Evolutionary conservation across 2,888 invertebrate genomes (phyloP).

Genomic region (Diadromus collaris): DNA sequence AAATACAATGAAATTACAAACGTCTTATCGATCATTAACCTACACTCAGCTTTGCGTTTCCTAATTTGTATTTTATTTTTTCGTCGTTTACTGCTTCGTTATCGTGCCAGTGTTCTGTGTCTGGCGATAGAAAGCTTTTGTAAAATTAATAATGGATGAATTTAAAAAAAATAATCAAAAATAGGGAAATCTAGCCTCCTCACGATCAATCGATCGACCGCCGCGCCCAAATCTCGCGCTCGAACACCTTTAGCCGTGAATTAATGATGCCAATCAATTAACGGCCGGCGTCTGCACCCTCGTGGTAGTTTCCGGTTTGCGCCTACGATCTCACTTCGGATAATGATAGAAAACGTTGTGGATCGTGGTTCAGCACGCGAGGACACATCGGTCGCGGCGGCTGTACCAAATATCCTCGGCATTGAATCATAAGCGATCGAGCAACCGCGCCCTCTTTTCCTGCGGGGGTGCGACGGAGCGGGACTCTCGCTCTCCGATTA

Average conservation of each 20-base stretch:
- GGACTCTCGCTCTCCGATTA: slow-evolving; percentile 55
- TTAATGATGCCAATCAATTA: slow-evolving; percentile 61
- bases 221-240: slow-evolving; percentile 43
- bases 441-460: slow-evolving; percentile 39
- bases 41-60: not conserved
- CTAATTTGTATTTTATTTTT: not conserved
- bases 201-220: slow-evolving; percentile 48
- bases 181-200: not conserved
- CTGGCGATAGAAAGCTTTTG: not conserved
- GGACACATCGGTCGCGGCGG: slow-evolving; percentile 2
- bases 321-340: slow-evolving; percentile 37
- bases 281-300: slow-evolving; percentile 29
- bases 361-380: not conserved
- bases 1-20: not conserved
- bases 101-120: not conserved
- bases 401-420: slow-evolving; percentile 53
- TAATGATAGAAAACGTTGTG: slow-evolving; percentile 42
- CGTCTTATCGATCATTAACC: too few relatives aligned
- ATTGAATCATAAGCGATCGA: slow-evolving; percentile 53
- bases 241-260: slow-evolving; percentile 36
- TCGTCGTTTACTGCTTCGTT: not conserved
- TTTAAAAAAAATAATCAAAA: slow-evolving; percentile 28
- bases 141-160: not conserved
- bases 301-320: slow-evolving; percentile 39
- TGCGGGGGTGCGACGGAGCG: slow-evolving; percentile 18